These are phyloP conservation scores for Lepus timidus DNA, from an alignment of 2,113 vertebrate genomes.

Conservation along the genomic window DNA sequence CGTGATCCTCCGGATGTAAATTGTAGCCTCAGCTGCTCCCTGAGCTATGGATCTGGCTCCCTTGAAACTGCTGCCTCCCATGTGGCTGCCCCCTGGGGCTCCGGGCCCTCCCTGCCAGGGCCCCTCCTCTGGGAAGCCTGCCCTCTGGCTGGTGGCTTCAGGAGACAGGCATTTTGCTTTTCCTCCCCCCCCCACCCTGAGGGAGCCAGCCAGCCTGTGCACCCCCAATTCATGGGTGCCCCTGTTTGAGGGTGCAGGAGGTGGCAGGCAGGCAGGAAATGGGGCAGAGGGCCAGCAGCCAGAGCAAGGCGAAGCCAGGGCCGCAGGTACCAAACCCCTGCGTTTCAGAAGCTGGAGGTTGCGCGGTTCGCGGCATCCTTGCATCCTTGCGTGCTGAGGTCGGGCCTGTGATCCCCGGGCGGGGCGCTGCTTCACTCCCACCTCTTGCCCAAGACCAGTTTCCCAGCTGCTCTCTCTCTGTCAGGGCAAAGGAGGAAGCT, in stretches of 20 bases:
- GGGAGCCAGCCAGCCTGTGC: background rate
- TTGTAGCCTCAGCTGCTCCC: background rate
- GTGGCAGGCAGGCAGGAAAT: background rate
- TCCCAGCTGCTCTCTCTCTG: conserved; percentile 33
- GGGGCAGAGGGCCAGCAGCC: background rate
- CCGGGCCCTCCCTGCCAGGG: background rate
- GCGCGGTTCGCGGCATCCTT: accelerated
- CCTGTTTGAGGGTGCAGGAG: background rate
- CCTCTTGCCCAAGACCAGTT: conserved; percentile 9
- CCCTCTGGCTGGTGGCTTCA: conserved; percentile 1
- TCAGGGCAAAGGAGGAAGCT: conserved; percentile 16
- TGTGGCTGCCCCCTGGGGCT: background rate
- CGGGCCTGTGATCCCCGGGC: background rate
- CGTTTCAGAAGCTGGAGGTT: background rate
- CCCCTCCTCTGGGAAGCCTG: background rate
- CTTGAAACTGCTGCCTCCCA: background rate
- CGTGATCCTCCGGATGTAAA: conserved; percentile 5
- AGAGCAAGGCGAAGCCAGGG: background rate
- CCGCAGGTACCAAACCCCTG: no score
- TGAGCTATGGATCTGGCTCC: background rate
- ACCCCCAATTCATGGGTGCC: background rate
- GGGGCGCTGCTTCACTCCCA: background rate
- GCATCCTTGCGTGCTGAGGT: background rate
- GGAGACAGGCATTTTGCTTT: conserved; percentile 36
- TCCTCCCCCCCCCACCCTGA: background rate